Conservation (phyloP, 2,888 invertebrate species). For the Amphipoea oculea region DNA sequence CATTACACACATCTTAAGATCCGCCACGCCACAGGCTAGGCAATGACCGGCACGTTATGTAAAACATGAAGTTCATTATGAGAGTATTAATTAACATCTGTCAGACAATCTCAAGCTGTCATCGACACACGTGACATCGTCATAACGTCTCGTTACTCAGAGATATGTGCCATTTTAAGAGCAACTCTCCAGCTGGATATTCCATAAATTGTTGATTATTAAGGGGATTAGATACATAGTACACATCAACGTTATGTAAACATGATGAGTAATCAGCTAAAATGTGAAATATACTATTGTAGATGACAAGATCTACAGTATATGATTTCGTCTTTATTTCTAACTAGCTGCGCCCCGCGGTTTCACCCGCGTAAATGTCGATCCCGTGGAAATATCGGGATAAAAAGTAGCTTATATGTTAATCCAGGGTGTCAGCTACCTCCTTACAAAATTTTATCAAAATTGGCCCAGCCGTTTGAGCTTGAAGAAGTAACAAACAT, state of each 20-base stretch:
- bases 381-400: too few relatives aligned
- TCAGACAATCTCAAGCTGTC: slow-evolving; percentile 1
- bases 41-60: slow-evolving; percentile 21
- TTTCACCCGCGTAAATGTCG: too few relatives aligned
- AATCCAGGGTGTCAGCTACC: too few relatives aligned
- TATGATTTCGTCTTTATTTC: too few relatives aligned
- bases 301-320: too few relatives aligned
- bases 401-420: too few relatives aligned
- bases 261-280: background rate
- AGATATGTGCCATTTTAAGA: background rate
- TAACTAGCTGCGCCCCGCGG: too few relatives aligned
- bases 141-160: slow-evolving; percentile 19
- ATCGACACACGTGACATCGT: slow-evolving; percentile 8
- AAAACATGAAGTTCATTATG: slow-evolving; percentile 19
- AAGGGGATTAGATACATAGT: background rate
- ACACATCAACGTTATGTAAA: slow-evolving; percentile 25
- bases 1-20: slow-evolving; percentile 5
- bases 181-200: background rate
- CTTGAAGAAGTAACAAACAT: too few relatives aligned
- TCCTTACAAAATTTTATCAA: too few relatives aligned
- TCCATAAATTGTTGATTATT: background rate
- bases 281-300: background rate
- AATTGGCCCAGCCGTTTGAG: too few relatives aligned
- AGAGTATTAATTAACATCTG: slow-evolving; percentile 27
- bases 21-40: background rate